phyloP scores from a whole-genome alignment of 2,888 invertebrate species.

The Marronus borbonicus region DNA sequence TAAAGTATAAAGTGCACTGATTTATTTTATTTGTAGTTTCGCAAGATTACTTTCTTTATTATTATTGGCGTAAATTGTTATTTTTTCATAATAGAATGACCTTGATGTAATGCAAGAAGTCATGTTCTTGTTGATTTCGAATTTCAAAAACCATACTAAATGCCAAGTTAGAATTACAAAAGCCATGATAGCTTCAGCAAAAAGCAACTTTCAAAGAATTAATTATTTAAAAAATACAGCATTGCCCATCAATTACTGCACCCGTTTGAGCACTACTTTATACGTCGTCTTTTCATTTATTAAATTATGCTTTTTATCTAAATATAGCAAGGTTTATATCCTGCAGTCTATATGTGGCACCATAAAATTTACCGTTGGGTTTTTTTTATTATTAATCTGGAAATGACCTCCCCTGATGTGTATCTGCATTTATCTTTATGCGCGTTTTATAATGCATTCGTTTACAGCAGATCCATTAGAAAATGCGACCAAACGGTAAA shows the following conservation, averaged over 20 bases:
- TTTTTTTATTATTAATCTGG: conserved; percentile 17
- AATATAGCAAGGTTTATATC: conserved; percentile 23
- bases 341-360: neutral
- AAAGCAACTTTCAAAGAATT: neutral
- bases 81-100: too few species aligned
- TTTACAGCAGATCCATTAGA: neutral
- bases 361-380: neutral
- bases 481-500: conserved; percentile 28
- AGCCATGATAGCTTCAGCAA: neutral
- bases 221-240: neutral
- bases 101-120: too few species aligned
- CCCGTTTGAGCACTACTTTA: conserved; percentile 5
- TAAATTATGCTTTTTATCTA: conserved; percentile 5
- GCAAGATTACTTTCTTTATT: too few species aligned
- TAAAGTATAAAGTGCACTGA: too few species aligned
- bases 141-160: neutral
- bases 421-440: conserved; percentile 14
- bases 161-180: neutral
- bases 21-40: too few species aligned
- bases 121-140: neutral
- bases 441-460: conserved; percentile 1
- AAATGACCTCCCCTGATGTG: conserved; percentile 17
- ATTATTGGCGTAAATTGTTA: too few species aligned
- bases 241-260: conserved; percentile 9
- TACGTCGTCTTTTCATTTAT: neutral